Evolutionary conservation across 2,113 vertebrate genomes (phyloP).

Genomic region (Bufo bufo): DNA sequence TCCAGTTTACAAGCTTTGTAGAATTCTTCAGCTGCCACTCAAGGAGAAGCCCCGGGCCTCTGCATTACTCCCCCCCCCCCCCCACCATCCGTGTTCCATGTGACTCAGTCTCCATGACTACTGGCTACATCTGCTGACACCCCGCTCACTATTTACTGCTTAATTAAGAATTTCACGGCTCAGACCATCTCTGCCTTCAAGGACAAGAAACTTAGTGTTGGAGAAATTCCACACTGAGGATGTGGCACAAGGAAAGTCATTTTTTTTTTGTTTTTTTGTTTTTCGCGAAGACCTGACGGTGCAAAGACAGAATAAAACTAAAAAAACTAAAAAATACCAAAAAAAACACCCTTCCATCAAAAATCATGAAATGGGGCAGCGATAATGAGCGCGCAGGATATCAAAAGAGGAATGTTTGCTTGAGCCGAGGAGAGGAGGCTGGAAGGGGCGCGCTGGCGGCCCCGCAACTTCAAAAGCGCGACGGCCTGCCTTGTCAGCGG

Average conservation of each 20-base stretch:
- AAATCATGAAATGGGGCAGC: conserved; percentile 83
- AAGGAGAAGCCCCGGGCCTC: conserved; percentile 70
- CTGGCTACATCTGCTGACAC: conserved; percentile 86
- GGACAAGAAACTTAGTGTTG: conserved; percentile 82
- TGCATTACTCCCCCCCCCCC: conserved; percentile 61
- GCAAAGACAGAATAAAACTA: conserved; percentile 60
- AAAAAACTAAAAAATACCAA: conserved; percentile 52
- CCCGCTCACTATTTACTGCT: conserved; percentile 84
- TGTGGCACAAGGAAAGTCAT: conserved; percentile 75
- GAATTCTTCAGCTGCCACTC: conserved; percentile 81
- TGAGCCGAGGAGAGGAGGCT: conserved; percentile 76
- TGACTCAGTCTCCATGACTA: conserved; percentile 79
- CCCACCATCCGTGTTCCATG: conserved; percentile 65
- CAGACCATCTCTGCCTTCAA: conserved; percentile 79
- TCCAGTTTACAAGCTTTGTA: conserved; percentile 83
- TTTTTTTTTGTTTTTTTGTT: neutral
- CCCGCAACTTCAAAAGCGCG: conserved; percentile 79
- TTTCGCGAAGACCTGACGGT: conserved; percentile 71
- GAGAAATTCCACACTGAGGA: conserved; percentile 82
- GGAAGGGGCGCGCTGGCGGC: conserved; percentile 70
- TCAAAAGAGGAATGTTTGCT: conserved; percentile 83
- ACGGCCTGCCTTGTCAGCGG: conserved; percentile 68
- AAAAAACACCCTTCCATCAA: conserved; percentile 81
- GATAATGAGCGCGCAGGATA: conserved; percentile 82
- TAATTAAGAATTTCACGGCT: conserved; percentile 89